Evolutionary conservation across 2,113 vertebrate species (phyloP), one percentile per base, ranked within the genome.

Genomic region (Clinocottus analis): DNA sequence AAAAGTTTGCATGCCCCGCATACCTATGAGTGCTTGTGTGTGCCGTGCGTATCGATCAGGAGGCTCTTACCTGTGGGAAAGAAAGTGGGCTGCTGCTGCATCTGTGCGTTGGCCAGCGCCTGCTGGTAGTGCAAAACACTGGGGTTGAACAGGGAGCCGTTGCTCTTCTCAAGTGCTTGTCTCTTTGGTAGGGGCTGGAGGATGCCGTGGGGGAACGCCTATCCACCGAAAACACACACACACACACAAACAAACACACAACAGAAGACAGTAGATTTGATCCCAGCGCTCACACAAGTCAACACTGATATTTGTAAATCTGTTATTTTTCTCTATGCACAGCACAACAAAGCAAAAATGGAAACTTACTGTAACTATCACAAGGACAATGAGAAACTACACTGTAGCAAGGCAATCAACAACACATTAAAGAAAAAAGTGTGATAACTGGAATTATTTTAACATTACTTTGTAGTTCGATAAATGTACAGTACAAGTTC

Each of bases 111-210:
- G 93, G 96, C 96, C 85, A 99, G 95, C 77, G 98, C 98, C 95
- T 99, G 98, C 95, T 99, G 98, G 93, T 99, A 99, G 94, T 99
- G 97, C 96, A 99, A 94, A 92, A 99, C 95, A 93, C 97, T 97
- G 93, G 97, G 97, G 90, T 96, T 98, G 93, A 99, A 99, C 91
- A 99, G 94, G 67, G 97, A 93, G 90, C 94, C 97, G 85, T 96
- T 98, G 94, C 94, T 97, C 94, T 99, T 99, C 94, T 99, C 98
- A 85, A 99, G 95, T 85, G 98, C 97, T 94, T 92, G 96, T 96
- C 98, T 98, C 97, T 99, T 99, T 98, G 98, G 97, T 97, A 99
- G 96, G 67, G 97, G 96, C 86, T 99, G 98, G 91, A 99, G 96
- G 93, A 98, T 93, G 90, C 97, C 96, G 49, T 97, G 97, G 90